Percentiles rank a stretch among this genome's conserved stretches.
Evolutionary conservation across 1,140 invertebrate genomes (phyloP).

Genomic region (Hycleus cichorii): DNA sequence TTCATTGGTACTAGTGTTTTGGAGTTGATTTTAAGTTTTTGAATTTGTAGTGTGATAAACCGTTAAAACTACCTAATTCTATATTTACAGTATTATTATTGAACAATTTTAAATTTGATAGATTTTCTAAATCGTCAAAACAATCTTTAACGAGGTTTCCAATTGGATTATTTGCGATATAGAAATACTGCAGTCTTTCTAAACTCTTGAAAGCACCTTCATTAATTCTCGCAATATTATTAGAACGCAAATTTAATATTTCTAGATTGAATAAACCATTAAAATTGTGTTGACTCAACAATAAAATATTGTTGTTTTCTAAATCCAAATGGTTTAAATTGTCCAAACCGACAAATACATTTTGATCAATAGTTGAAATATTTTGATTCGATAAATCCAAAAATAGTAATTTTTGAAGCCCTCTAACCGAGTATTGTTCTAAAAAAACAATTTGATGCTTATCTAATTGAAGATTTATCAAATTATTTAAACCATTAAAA

Average conservation of each 20-base stretch:
- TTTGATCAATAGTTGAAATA: too few species aligned
- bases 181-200: background rate
- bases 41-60: too few species aligned
- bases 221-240: constrained; percentile 3
- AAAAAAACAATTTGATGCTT: background rate
- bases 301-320: too few species aligned
- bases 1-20: too few species aligned
- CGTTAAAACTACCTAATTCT: too few species aligned
- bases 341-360: background rate
- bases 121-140: background rate
- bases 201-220: background rate
- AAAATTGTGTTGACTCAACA: background rate
- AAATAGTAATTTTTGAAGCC: too few species aligned
- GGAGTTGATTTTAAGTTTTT: too few species aligned
- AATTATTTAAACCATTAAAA: too few species aligned
- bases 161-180: constrained; percentile 1
- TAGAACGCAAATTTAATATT: constrained; percentile 9
- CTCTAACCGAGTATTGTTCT: too few species aligned
- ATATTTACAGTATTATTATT: background rate
- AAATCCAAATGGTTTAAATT: background rate
- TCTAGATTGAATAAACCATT: background rate
- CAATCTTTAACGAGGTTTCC: background rate
- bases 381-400: too few species aligned
- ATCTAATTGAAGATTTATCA: background rate
- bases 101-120: background rate